A percentile compares a stretch with the other conserved stretches of the same genome.
These are phyloP conservation scores for Agrypnus murinus DNA, from an alignment of 2,888 invertebrate species.

Conservation along the genomic window DNA sequence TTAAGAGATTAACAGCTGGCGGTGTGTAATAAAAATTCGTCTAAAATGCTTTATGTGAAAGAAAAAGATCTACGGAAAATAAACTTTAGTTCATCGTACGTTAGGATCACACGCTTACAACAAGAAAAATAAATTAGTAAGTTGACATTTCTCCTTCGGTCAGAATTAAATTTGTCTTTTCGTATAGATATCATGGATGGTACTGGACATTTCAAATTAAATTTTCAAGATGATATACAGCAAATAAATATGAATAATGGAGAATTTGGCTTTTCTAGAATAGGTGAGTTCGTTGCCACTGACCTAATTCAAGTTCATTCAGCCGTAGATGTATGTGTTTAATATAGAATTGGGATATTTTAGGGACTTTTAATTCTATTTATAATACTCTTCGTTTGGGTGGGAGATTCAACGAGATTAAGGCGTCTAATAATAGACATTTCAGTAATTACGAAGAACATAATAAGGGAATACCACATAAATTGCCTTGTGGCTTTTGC, in stretches of 20 bases:
- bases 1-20: neutral
- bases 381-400: constrained; percentile 49
- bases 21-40: constrained; percentile 17
- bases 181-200: neutral
- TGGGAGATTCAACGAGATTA: constrained; percentile 24
- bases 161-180: neutral
- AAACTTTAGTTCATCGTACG: neutral
- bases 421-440: constrained; percentile 34
- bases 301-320: constrained; percentile 67
- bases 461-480: constrained; percentile 19
- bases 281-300: constrained; percentile 66
- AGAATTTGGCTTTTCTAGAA: constrained; percentile 15
- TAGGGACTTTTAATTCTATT: constrained; percentile 57
- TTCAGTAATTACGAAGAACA: constrained; percentile 30
- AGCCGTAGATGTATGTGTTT: constrained; percentile 59
- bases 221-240: neutral
- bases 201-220: constrained; percentile 3
- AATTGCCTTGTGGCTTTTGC: neutral
- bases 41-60: constrained; percentile 3
- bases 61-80: neutral
- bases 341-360: constrained; percentile 60
- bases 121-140: neutral
- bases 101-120: neutral
- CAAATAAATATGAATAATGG: constrained; percentile 1
- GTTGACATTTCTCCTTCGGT: neutral